Base-by-base conservation (phyloP, 2,113 vertebrate genomes). In the Cryptoleucopteryx plumbea region DNA sequence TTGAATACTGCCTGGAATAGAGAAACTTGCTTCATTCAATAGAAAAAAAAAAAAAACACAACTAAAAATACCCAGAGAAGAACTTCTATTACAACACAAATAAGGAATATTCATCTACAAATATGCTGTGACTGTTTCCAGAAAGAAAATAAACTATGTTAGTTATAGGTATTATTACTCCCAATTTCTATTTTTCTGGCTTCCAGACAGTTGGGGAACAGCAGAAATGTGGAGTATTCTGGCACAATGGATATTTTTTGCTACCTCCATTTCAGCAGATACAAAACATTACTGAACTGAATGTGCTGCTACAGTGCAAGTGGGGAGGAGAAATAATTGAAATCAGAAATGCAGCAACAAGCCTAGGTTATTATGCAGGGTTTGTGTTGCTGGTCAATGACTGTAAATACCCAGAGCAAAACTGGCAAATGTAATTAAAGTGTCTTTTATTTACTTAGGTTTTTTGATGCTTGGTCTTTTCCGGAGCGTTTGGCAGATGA, bases 401-500 rank as follows among this genome's bases (percentile, higher is more conserved):
- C 53, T 87, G 9, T n/a, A 83, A 83, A 36, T 47, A 43, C 53
- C 26, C 6, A 3, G 14, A 53, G 63, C 4, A 62, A 75, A 65
- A 36, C 26, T 47, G 48, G 31, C 21, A 88, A 56, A 66, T 29
- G 8, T 75, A 66, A 70, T 58, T n/a, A 40, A 43, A 23, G 6
- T 9, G 3, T 10, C 14, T 52, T 42, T 67, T 74, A 68, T 72
- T 91, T 48, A 8, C 26, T 71, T 75, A 6, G 6, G 11, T 3
- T 73, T 83, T 82, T 58, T 50, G 21, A 10, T 43, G 9, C 17
- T 47, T 40, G 11, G 6, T 52, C 18, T 73, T 82, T 75, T 77
- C 50, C 0, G 0, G n/a, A 48, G 63, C 1, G 0, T 10, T 4
- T 70, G 48, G 68, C 31, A 53, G n/a, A 78, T 48, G 43, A 77